Conservation (phyloP, 2,888 invertebrate species). For the Diogma glabrata region DNA sequence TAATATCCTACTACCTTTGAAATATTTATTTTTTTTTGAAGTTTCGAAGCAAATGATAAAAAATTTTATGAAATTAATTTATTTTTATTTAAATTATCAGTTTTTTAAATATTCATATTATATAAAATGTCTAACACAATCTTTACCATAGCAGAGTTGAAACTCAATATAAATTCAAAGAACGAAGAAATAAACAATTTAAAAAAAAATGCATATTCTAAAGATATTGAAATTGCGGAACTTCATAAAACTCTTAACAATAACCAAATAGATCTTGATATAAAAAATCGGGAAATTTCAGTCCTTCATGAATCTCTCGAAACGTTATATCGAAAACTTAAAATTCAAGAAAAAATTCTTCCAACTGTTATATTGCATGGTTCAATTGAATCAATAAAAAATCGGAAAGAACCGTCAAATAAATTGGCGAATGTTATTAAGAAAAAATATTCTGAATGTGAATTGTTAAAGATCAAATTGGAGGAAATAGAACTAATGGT, state of each 20-base stretch:
- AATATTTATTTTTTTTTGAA: no score
- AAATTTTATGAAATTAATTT: no score
- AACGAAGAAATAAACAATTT: background rate
- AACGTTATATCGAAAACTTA: background rate
- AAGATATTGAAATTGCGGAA: background rate
- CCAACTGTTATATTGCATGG: background rate
- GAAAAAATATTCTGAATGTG: constrained; percentile 1
- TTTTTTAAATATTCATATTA: no score
- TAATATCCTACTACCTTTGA: no score
- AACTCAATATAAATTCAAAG: background rate
- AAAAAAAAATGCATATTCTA: background rate
- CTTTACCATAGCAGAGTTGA: background rate
- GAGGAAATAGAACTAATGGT: background rate
- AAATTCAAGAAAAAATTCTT: background rate
- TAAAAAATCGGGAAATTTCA: background rate
- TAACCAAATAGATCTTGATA: background rate
- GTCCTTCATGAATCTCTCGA: background rate
- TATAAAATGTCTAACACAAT: no score
- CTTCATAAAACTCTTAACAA: background rate
- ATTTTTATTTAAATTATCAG: no score
- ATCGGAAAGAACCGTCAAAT: background rate
- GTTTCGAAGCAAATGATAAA: no score
- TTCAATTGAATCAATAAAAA: constrained; percentile 4
- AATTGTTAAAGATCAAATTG: background rate
- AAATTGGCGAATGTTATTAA: constrained; percentile 5